Base-by-base conservation (phyloP, 2,797 vertebrate genomes). In the Centropyge bicolor region DNA sequence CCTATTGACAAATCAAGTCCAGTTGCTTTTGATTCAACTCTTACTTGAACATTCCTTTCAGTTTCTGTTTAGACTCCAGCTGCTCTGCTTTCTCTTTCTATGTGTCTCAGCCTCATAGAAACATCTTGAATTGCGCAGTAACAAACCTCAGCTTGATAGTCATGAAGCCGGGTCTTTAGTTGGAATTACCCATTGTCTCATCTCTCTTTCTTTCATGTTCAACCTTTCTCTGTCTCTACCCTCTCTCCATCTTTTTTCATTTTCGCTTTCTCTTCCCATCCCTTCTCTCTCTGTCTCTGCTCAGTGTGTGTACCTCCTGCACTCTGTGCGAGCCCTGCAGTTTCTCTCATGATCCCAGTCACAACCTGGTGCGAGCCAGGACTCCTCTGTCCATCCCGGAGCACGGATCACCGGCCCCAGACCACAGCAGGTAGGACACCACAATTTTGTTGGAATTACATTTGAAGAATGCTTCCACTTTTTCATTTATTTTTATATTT, bases 301-400 rank as follows among this genome's bases (percentile, higher is more conserved):
- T 38, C 91, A 99, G 97, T 78, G 92, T 98, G 13, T 99, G 98
- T 54, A 96, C 97, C 1, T 95, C 97, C 70, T 99, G 97, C 84
- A 98, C 93, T 27, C 95, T 98, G 70, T 99, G 98, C 86, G 98
- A 99, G 90, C 96, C 95, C 5, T 97, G 97, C 66, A 93, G 95
- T 0, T 98, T 97, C 1, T 92, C 95, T 0, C 98, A 99, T 0
- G 96, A 98, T 65, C 94, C 96, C 49, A 97, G 96, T 82, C 98
- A 99, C 5, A 89, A 97, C 62, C 86, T 99, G 78, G 77, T 99
- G 31, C 97, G 98, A 84, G 93, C 98, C 65, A 90, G 97, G 76
- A 97, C 96, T 7, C 97, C 97, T 11, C 75, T 95, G 67, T 96
- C 95, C 74, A 95, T 95, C 81, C 94, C 94, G 0, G 95, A 95